Evolutionary conservation across 2,888 invertebrate genomes (phyloP).

Genomic region (Cantharis nigra): DNA sequence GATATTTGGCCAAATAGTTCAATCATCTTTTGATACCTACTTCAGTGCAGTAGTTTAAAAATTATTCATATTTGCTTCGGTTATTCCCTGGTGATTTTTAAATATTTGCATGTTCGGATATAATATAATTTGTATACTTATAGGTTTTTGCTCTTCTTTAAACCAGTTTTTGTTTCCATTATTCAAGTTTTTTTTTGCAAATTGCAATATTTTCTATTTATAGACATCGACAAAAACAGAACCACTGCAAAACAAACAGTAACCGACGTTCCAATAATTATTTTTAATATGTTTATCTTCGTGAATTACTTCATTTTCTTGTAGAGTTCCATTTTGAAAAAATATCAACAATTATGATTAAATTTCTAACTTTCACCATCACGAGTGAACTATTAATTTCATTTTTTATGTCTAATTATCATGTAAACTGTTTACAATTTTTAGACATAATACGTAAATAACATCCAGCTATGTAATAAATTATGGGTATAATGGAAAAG

Average conservation of each 20-base stretch:
- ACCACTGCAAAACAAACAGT: neutral
- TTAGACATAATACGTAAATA: neutral
- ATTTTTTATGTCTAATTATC: neutral
- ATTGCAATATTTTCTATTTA: neutral
- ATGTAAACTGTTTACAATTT: neutral
- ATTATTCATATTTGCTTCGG: neutral
- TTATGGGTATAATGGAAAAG: neutral
- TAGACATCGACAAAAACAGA: neutral
- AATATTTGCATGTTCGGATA: neutral
- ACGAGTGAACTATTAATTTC: too few relatives aligned
- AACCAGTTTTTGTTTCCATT: neutral
- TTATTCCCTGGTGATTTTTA: neutral
- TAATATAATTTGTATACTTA: neutral
- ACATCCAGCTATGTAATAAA: neutral
- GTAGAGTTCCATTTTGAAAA: too few relatives aligned
- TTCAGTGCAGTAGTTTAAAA: too few relatives aligned
- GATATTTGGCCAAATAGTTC: too few relatives aligned
- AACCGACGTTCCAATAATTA: neutral
- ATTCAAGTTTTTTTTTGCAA: neutral
- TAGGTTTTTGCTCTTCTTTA: neutral
- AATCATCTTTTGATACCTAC: too few relatives aligned
- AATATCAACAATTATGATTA: too few relatives aligned
- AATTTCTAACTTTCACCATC: neutral
- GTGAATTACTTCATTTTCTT: too few relatives aligned
- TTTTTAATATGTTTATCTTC: neutral